Conservation (phyloP, 2,113 vertebrate genomes). For the Chloroceryle aenea region DNA sequence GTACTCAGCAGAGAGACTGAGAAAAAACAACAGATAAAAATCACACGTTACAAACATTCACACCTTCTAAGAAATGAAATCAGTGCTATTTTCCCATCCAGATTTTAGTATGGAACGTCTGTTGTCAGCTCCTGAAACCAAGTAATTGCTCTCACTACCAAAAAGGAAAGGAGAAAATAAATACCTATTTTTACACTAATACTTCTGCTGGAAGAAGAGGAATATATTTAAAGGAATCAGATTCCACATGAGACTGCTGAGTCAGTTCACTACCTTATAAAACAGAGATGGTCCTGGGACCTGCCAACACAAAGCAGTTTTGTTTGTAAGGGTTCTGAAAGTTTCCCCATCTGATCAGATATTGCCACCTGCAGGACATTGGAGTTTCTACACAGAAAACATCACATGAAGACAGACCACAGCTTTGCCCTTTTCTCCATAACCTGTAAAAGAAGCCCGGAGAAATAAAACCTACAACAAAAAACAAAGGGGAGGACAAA, state of each 20-base stretch:
- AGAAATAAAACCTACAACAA: too few relatives aligned
- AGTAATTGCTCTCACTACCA: not conserved
- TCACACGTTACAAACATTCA: not conserved
- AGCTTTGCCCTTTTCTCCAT: not conserved
- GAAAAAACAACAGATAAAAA: not conserved
- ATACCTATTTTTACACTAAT: constrained; percentile 4
- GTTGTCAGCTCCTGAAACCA: not conserved
- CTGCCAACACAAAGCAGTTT: not conserved
- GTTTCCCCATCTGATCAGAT: not conserved
- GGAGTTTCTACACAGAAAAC: not conserved
- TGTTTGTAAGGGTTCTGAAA: not conserved
- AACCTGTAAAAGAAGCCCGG: not conserved
- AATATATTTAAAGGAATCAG: not conserved
- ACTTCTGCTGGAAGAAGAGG: not conserved
- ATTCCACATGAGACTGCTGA: not conserved
- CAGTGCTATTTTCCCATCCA: not conserved
- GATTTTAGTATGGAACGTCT: not conserved
- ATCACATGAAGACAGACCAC: not conserved
- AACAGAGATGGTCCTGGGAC: not conserved
- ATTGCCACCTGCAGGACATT: constrained; percentile 41
- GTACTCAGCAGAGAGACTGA: not conserved
- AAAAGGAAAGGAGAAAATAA: not conserved
- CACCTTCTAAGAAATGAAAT: not conserved
- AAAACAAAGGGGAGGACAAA: too few relatives aligned
- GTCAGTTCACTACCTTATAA: not conserved